Conservation (phyloP, 64 coral and sea anemone genomes). For the Stichodactyla helianthus region DNA sequence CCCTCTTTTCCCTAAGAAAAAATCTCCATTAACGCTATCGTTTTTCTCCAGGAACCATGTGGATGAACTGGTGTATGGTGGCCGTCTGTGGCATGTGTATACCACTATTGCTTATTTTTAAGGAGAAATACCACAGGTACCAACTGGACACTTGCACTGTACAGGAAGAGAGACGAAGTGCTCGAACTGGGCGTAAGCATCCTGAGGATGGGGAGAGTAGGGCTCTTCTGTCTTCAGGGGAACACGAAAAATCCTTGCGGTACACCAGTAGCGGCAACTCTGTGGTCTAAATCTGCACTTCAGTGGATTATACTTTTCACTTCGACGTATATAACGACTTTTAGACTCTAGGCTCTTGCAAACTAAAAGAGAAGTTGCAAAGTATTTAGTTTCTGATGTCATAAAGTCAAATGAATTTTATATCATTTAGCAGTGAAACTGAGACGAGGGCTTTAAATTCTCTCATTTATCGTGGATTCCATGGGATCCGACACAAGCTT, state of each 20-base stretch:
- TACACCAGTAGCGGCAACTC: constrained; percentile 13
- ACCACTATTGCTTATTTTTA: constrained; percentile 67
- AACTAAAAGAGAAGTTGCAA: too few relatives aligned
- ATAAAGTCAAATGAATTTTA: too few relatives aligned
- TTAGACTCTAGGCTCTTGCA: too few relatives aligned
- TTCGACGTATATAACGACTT: not conserved
- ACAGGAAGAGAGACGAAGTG: constrained; percentile 8
- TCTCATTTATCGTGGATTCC: too few relatives aligned
- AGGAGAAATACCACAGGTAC: constrained; percentile 64
- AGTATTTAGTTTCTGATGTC: too few relatives aligned
- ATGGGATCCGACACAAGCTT: too few relatives aligned
- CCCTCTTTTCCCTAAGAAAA: too few relatives aligned
- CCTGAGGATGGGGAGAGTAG: not conserved
- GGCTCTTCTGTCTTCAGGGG: not conserved
- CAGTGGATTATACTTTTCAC: not conserved
- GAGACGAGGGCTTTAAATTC: too few relatives aligned
- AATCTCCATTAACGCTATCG: too few relatives aligned
- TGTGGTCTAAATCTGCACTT: not conserved
- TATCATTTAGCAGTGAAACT: too few relatives aligned
- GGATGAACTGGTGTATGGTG: constrained; percentile 96
- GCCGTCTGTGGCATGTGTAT: constrained; percentile 74
- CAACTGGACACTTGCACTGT: constrained; percentile 46
- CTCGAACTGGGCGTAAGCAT: not conserved
- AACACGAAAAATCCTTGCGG: not conserved
- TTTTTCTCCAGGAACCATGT: constrained; percentile 61